Conservation (phyloP, 2,797 vertebrate species). For the Podarcis siculus region DNA sequence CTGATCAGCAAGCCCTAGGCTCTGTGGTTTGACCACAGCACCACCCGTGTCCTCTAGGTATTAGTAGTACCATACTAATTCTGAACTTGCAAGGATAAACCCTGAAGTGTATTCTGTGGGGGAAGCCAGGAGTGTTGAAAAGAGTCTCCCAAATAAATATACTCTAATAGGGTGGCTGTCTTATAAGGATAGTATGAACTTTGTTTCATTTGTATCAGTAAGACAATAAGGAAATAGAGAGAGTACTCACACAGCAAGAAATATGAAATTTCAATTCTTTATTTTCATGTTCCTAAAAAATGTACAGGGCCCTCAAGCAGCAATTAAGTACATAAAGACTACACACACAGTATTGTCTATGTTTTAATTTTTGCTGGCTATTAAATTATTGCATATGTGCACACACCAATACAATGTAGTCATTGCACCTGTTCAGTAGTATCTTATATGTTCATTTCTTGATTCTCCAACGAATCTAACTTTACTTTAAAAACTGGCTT, state of each 20-base stretch:
- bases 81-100: not conserved
- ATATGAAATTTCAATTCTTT: conserved; percentile 52
- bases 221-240: not conserved
- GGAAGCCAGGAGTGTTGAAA: not conserved
- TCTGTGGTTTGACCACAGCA: too few relatives aligned
- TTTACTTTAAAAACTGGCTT: conserved; percentile 58
- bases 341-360: conserved; percentile 40
- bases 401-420: conserved; percentile 55
- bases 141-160: not conserved
- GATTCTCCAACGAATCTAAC: conserved; percentile 35
- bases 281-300: conserved; percentile 61
- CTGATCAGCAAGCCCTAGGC: too few relatives aligned
- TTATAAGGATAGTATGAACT: not conserved
- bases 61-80: not conserved
- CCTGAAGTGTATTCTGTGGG: not conserved
- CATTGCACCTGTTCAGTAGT: conserved; percentile 66
- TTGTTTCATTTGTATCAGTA: not conserved
- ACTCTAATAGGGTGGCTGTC: not conserved
- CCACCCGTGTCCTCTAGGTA: too few relatives aligned
- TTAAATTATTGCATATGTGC: conserved; percentile 28
- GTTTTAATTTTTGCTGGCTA: conserved; percentile 23
- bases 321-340: conserved; percentile 47
- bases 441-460: conserved; percentile 60
- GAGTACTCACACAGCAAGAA: not conserved
- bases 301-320: conserved; percentile 54